These are phyloP conservation scores for mouse (Mus musculus) DNA, from an alignment of 2,113 vertebrate genomes.

Conservation along the genomic window GRCm39 chr6:39840001-39840500, in stretches of 20 bases:
- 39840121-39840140: neutral
- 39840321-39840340: slow-evolving; percentile 47
- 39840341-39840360: neutral
- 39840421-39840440: slow-evolving; percentile 27
- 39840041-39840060: neutral
- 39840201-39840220: neutral
- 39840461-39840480: slow-evolving; percentile 44
- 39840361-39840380: slow-evolving; percentile 26
- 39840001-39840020: neutral
- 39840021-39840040: neutral
- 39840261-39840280: neutral
- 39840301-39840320: neutral
- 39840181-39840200: slow-evolving; percentile 39
- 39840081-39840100: neutral
- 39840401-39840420: neutral
- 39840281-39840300: slow-evolving; percentile 13
- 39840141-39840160: neutral
- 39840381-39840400: slow-evolving; percentile 28
- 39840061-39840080: too few species aligned
- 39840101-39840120: neutral
- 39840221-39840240: slow-evolving; percentile 45
- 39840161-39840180: neutral
- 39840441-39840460: slow-evolving; percentile 35
- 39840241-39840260: slow-evolving; percentile 19
- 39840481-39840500: neutral